phyloP scores from a whole-genome alignment of 23 tunicate species.

The Oikopleura dioica region DNA sequence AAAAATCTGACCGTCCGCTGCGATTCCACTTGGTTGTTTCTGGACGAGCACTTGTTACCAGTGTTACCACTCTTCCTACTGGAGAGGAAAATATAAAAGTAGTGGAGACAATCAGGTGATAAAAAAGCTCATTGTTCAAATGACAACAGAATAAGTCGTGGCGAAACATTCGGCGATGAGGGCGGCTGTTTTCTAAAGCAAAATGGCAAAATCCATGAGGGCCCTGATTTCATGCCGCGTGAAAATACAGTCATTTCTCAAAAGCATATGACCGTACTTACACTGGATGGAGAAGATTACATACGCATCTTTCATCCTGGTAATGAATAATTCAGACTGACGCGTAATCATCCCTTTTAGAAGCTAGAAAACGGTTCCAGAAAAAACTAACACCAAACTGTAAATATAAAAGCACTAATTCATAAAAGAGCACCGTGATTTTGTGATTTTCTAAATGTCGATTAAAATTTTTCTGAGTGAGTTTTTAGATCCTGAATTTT shows the following conservation, averaged over 20 bases:
- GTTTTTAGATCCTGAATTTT: constrained; percentile 7
- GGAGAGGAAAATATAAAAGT: constrained; percentile 8
- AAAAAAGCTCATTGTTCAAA: not conserved
- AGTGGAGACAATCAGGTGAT: not conserved
- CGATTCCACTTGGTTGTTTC: not conserved
- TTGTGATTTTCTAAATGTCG: too few species aligned
- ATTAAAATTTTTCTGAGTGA: too few species aligned
- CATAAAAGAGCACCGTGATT: too few species aligned
- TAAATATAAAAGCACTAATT: too few species aligned
- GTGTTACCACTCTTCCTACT: not conserved
- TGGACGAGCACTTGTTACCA: not conserved
- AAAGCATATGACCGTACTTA: not conserved
- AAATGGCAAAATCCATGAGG: not conserved
- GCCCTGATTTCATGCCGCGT: constrained; percentile 1
- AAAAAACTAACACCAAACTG: not conserved
- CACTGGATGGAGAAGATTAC: constrained; percentile 12
- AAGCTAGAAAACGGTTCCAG: not conserved
- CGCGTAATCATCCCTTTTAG: too few species aligned
- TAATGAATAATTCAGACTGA: not conserved
- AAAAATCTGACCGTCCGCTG: constrained; percentile 2
- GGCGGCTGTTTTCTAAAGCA: not conserved
- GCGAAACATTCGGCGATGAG: constrained; percentile 11
- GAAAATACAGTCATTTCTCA: constrained; percentile 4
- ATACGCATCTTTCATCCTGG: constrained; percentile 1
- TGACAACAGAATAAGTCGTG: not conserved